These are phyloP conservation scores for Merluccius polli DNA, from an alignment of 2,797 vertebrate species.

Conservation along the genomic window DNA sequence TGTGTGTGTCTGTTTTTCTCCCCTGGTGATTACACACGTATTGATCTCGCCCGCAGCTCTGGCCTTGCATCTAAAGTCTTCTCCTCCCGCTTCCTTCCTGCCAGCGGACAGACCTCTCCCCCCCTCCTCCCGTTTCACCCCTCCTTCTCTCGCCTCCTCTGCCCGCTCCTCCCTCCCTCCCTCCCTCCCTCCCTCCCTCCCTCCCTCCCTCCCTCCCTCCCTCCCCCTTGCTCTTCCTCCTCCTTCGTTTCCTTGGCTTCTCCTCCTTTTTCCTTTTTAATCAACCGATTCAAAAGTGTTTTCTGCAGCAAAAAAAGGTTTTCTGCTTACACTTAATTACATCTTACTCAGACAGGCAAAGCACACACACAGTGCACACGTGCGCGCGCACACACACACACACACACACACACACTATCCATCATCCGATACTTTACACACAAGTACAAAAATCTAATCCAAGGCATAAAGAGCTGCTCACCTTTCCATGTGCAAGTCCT, in stretches of 20 bases:
- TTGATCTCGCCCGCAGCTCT: not conserved
- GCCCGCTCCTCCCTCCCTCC: not conserved
- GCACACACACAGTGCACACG: too few species aligned
- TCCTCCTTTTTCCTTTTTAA: not conserved
- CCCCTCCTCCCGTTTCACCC: too few species aligned
- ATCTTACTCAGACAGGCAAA: too few species aligned
- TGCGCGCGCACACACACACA: too few species aligned
- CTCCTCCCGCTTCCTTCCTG: not conserved
- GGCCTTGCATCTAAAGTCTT: not conserved
- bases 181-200: too few species aligned
- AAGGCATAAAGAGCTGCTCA: constrained; percentile 49
- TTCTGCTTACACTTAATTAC: too few species aligned
- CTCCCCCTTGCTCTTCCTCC: too few species aligned
- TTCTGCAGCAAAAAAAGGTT: not conserved
- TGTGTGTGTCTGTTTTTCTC: not conserved
- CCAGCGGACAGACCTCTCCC: not conserved
- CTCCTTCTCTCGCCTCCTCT: too few species aligned
- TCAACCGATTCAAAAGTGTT: not conserved
- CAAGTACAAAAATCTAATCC: not conserved
- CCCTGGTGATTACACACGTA: not conserved
- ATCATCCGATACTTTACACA: not conserved
- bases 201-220: not conserved
- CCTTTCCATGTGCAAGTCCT: constrained; percentile 91
- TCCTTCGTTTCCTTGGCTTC: too few species aligned
- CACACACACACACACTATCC: too few species aligned